Evolutionary conservation across 2,797 vertebrate genomes (phyloP), one percentile per base, ranked within the genome.

Genomic region (Sebastes miniatus): DNA sequence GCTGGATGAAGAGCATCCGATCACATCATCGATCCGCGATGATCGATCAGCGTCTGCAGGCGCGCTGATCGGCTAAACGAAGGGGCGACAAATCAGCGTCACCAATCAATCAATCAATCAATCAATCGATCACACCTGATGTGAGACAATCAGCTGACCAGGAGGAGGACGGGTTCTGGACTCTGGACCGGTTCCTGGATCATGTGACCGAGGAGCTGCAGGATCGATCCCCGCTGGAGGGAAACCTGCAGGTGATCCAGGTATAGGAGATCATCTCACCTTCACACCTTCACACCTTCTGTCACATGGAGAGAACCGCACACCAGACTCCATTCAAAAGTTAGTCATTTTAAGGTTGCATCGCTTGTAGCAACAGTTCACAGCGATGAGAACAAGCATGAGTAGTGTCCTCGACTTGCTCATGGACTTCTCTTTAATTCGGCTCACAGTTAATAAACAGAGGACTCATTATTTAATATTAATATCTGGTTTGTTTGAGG

Each of bases 131-230:
- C 66, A 10, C 58, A 77, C 81, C 83, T 76, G 74, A 67, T 43
- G 83, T 62, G 83, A 80, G 39, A 79, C 81, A 56, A 69, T 76
- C 87, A 69, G 57, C 74, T 70, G 58, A 69, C 20, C 54, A 36
- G 34, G 34, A 36, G 31, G 52, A 32, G 18, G 70, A 65, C 16
- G 20, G 39, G 31, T 9, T 63, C 68, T 25, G 73, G 64, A 12
- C 9, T 25, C 77, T 3, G 68, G 58, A 61, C 67, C 2, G 32
- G 57, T 7, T 24, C 36, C 43, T 2, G 32, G 52, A 64, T 29
- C 31, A 77, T 57, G 80, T 73, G 82, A 80, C 34, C 32, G 31
- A 20, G 4, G 22, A 52, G 34, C 25, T 6, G n/a, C 54, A 9
- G 65, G 64, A 47, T 54, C 39, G 27, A 77, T 20, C 22, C 59